Conservation (phyloP, 2,113 vertebrate genomes). For the Anarhynchus alexandrinus region DNA sequence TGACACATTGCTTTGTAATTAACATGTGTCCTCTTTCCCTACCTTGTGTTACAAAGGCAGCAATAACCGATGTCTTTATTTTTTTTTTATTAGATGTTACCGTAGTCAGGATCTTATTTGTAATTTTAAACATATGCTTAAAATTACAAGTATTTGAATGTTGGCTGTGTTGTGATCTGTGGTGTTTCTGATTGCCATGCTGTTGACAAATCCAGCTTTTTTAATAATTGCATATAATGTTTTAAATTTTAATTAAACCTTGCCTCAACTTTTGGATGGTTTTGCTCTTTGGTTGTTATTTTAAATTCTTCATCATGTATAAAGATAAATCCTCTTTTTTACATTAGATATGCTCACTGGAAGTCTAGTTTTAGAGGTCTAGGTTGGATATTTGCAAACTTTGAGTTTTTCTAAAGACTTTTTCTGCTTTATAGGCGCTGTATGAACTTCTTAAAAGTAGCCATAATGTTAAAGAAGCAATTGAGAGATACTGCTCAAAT, state of each 20-base stretch:
- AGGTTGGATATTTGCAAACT: neutral
- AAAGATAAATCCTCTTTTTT: neutral
- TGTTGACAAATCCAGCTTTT: neutral
- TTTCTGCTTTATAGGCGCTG: slow-evolving; percentile 79
- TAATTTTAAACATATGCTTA: neutral
- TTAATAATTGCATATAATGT: neutral
- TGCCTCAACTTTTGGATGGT: neutral
- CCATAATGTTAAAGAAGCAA: slow-evolving; percentile 88
- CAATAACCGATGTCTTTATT: neutral
- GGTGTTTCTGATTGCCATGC: neutral
- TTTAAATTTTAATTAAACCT: neutral
- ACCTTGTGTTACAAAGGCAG: neutral
- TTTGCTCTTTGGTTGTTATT: neutral
- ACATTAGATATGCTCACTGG: neutral
- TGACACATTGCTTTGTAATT: neutral
- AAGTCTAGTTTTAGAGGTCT: neutral
- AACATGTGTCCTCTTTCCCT: neutral
- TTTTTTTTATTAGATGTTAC: neutral
- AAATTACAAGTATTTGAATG: neutral
- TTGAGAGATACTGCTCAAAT: slow-evolving; percentile 85
- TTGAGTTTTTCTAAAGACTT: neutral
- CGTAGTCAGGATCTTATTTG: neutral
- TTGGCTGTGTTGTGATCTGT: neutral
- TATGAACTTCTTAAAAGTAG: slow-evolving; percentile 91
- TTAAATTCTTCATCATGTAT: neutral